Evolutionary conservation across 2,113 vertebrate genomes (phyloP).

Genomic region (Percopsis transmontana): DNA sequence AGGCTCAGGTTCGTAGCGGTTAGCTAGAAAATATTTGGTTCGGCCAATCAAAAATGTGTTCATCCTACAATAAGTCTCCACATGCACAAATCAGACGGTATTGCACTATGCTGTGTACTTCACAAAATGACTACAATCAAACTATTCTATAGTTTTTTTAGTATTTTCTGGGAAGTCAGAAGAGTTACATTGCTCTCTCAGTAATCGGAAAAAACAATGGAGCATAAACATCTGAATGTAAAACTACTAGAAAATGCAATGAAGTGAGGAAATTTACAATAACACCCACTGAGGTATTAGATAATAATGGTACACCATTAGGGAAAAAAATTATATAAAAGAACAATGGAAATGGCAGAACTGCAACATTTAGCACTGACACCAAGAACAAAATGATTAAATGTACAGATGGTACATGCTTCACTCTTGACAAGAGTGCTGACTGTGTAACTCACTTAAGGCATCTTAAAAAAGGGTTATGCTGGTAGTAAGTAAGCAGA

Average conservation of each 20-base stretch:
- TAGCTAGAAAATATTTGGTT: slow-evolving; percentile 89
- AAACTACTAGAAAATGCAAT: slow-evolving; percentile 37
- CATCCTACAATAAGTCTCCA: slow-evolving; percentile 58
- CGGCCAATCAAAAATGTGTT: slow-evolving; percentile 88
- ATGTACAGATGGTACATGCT: slow-evolving; percentile 79
- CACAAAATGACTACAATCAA: slow-evolving; percentile 41
- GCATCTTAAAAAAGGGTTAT: slow-evolving; percentile 82
- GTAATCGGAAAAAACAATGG: slow-evolving; percentile 31
- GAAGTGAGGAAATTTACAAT: slow-evolving; percentile 54
- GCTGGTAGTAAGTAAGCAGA: slow-evolving; percentile 86
- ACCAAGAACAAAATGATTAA: slow-evolving; percentile 73
- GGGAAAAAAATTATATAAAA: slow-evolving; percentile 48
- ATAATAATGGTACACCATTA: slow-evolving; percentile 44
- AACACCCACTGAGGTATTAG: slow-evolving; percentile 44
- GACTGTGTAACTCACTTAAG: slow-evolving; percentile 73
- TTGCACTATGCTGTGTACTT: slow-evolving; percentile 55
- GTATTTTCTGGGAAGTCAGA: not conserved
- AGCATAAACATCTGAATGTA: slow-evolving; percentile 60
- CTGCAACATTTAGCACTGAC: slow-evolving; percentile 52
- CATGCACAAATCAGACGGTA: slow-evolving; percentile 69
- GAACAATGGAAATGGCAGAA: slow-evolving; percentile 37
- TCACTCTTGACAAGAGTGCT: slow-evolving; percentile 78
- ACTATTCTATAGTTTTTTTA: slow-evolving; percentile 22
- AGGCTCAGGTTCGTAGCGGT: slow-evolving; percentile 87
- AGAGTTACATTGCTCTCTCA: not conserved